Base-by-base conservation (phyloP, 2,113 vertebrate genomes). In the Rhynchomys soricoides region DNA sequence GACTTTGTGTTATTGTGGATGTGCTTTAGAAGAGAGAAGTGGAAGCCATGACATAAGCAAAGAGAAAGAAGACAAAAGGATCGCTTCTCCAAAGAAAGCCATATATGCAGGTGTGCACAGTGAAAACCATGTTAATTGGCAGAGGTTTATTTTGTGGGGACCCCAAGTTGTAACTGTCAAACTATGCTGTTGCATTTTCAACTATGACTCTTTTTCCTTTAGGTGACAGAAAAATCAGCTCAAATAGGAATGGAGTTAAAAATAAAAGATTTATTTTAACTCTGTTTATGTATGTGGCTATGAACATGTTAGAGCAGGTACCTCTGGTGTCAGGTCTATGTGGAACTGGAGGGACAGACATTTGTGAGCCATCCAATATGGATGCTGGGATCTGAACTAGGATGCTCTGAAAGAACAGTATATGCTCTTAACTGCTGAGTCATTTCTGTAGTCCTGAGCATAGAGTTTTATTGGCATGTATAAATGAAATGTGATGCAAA, bases 1-100 rank as follows among this genome's bases (percentile, higher is more conserved):
- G 94, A 96, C 91, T 93, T 45, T 68, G 11, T 96, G 43, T 94
- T 96, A 91, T 97, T 83, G 89, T 88, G 52, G 70, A 95, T 59
- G 40, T 64, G 43, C 29, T 94, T 97, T 73, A 71, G 68, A 86
- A 87, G 68, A 94, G 52, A 75, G 26, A 59, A 94, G 81, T 77
- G 62, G 68, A 92, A 95, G 70, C 64, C 82, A 48, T 94, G 81
- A 73, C 19, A 40, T 17, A 82, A 64, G 37, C 57, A 24, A 93
- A 73, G 70, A 66, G 68, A 96, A 87, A 93, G 45, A 43, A 75
- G 64, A 87, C 59, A 48, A 86, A 91, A 86, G 52, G 74, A 50
- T 8, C 8, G 1, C 68, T 73, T 94, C 68, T 75, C 74, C 37
- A 68, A 48, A 66, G 55, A 87, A 74, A 45, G 66, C 5, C 37